A percentile compares a stretch with the other conserved stretches of the same genome.
Conservation (phyloP, 2,113 vertebrate genomes). For the Leptosomus discolor region DNA sequence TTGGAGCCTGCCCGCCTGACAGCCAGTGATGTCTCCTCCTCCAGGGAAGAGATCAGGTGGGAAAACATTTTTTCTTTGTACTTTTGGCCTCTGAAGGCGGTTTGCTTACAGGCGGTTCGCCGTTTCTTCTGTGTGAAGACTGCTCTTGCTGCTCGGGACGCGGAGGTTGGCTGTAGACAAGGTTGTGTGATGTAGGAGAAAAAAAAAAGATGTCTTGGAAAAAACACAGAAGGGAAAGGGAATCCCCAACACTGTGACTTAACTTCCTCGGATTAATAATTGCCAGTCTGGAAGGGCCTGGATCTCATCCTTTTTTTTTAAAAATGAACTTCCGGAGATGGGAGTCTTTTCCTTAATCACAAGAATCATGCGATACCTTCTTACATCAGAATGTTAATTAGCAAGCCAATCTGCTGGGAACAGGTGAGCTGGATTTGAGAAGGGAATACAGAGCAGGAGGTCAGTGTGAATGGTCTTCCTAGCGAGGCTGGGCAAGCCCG, state of each 20-base stretch:
- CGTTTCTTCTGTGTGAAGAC: neutral
- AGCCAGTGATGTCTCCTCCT: neutral
- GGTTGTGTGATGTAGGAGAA: neutral
- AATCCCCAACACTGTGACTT: neutral
- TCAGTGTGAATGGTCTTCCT: fast-evolving
- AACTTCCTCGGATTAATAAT: neutral
- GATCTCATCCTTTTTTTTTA: neutral
- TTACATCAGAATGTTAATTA: neutral
- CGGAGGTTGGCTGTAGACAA: neutral
- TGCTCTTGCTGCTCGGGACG: neutral
- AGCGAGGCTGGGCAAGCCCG: neutral
- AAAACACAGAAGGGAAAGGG: neutral
- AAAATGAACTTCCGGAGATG: neutral
- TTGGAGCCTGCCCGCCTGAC: no score
- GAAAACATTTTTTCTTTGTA: neutral
- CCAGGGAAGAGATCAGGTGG: neutral
- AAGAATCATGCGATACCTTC: neutral
- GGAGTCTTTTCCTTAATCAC: neutral
- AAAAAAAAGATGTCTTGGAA: fast-evolving
- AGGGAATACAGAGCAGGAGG: neutral
- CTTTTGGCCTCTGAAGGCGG: neutral
- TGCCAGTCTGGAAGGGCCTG: neutral
- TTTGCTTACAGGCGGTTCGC: neutral
- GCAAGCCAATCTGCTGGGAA: neutral
- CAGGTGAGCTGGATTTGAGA: neutral